These are phyloP conservation scores for Pelodiscus sinensis DNA, from an alignment of 2,113 vertebrate genomes.

Conservation along the genomic window DNA sequence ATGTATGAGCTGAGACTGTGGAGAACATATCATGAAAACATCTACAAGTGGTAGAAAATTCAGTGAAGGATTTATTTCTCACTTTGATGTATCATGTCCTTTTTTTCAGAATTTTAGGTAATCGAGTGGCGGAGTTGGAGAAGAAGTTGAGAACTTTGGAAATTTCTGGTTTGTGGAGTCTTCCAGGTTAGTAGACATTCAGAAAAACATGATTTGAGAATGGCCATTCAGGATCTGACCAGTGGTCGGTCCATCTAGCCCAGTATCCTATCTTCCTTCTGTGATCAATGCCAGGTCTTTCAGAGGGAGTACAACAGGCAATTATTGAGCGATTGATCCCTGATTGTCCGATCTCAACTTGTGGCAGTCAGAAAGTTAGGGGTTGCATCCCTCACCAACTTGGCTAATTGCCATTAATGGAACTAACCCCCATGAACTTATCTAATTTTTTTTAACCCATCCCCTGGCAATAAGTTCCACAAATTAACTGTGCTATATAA, in stretches of 20 bases:
- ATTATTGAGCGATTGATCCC: background rate
- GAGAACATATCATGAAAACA: background rate
- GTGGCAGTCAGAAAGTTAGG: background rate
- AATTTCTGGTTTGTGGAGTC: slow-evolving; percentile 96
- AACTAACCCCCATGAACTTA: background rate
- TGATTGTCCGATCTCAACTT: background rate
- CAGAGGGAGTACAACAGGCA: background rate
- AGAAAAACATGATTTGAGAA: background rate
- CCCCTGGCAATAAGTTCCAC: background rate
- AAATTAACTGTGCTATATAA: background rate
- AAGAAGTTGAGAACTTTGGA: slow-evolving; percentile 95
- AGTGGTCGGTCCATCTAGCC: background rate
- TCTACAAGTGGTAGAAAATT: background rate
- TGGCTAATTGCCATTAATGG: background rate
- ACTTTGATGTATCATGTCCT: background rate
- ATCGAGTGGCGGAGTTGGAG: slow-evolving; percentile 93
- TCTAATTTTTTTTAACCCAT: background rate
- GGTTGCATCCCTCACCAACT: background rate
- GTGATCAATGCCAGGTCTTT: background rate
- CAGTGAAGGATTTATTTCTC: background rate
- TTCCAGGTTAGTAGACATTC: slow-evolving; percentile 87
- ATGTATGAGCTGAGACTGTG: background rate
- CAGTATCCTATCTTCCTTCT: background rate
- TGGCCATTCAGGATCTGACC: background rate
- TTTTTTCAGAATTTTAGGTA: slow-evolving; percentile 90